Evolutionary conservation across 2,888 invertebrate genomes (phyloP).

Genomic region (Lypha dubia): DNA sequence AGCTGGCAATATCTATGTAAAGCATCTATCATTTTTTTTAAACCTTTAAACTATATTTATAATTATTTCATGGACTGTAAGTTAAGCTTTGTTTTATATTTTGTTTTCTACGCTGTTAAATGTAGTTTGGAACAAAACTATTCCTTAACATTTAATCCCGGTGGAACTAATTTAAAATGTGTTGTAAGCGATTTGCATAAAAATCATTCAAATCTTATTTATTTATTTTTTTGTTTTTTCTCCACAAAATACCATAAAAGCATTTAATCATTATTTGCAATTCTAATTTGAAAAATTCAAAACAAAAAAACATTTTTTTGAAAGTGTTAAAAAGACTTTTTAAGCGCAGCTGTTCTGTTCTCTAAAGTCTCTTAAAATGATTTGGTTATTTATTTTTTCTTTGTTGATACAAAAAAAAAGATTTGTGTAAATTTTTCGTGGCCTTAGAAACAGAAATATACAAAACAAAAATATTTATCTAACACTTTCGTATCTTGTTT

Average conservation of each 20-base stretch:
- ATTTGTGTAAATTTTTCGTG: neutral
- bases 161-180: slow-evolving; percentile 69
- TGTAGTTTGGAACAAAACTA: slow-evolving; percentile 38
- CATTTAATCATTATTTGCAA: slow-evolving; percentile 64
- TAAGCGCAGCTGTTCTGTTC: slow-evolving; percentile 51
- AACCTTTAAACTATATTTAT: too few species aligned
- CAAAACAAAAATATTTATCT: slow-evolving; percentile 33
- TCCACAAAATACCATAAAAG: slow-evolving; percentile 29
- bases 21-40: neutral
- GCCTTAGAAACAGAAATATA: slow-evolving; percentile 12
- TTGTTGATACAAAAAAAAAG: slow-evolving; percentile 12
- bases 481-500: slow-evolving; percentile 50
- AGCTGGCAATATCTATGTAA: neutral
- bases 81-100: neutral
- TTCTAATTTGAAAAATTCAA: slow-evolving; percentile 57
- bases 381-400: slow-evolving; percentile 15
- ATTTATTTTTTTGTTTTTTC: neutral
- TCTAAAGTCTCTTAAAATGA: too few species aligned
- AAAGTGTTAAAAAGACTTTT: slow-evolving; percentile 57
- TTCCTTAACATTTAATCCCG: slow-evolving; percentile 58
- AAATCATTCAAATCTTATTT: slow-evolving; percentile 44
- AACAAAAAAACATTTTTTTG: neutral
- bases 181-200: slow-evolving; percentile 65
- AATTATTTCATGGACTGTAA: slow-evolving; percentile 18
- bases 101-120: slow-evolving; percentile 10